Base-by-base conservation (phyloP, 2,888 invertebrate species). In the Elmis aenea region DNA sequence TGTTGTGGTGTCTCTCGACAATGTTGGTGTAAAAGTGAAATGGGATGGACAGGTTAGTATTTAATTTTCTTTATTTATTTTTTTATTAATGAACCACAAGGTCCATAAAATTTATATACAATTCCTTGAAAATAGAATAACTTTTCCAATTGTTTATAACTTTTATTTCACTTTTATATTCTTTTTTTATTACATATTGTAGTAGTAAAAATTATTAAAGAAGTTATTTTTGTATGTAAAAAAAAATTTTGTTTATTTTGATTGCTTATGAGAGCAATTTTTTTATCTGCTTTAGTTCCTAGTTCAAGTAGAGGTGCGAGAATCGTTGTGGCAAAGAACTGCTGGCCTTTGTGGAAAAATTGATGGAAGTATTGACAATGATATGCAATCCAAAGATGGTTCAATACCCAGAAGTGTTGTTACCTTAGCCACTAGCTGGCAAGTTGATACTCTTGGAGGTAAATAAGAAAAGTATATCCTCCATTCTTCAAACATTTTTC, bases 291-390 rank as follows among this genome's bases (percentile, higher is more conserved):
- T 57, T 15, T 64, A 82, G 76, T 76, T 80, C 57, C 62, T 81
- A 41, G 69, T 89, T 3, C 71, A 81, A 42, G 68, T 88, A 0
- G 80, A 82, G 58, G 81, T 80, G 0, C 72, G 77, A 1, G 76
- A 82, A 13, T 72, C 73, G 2, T 63, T 86, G 18, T 89, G 87
- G 84, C 85, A 85, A 55, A 78, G 81, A 52, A 85, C 88, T 0
- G 79, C 79, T 42, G 93, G 92, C 33, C 69, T 93, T 0, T 93
- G 93, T 58, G 92, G 93, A 0, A 73, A 71, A 0, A 67, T 87
- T 49, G 85, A 92, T 61, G 84, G 85, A 0, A 73, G 79, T 52
- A 65, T 70, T 3, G 67, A 66, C 4, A 84, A 88, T 55, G 91
- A 92, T 61, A 71, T 86, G 45, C 61, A 67, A 16, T 77, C 75